Evolutionary conservation across 2,888 invertebrate species (phyloP).

Genomic region (Oligia strigilis): DNA sequence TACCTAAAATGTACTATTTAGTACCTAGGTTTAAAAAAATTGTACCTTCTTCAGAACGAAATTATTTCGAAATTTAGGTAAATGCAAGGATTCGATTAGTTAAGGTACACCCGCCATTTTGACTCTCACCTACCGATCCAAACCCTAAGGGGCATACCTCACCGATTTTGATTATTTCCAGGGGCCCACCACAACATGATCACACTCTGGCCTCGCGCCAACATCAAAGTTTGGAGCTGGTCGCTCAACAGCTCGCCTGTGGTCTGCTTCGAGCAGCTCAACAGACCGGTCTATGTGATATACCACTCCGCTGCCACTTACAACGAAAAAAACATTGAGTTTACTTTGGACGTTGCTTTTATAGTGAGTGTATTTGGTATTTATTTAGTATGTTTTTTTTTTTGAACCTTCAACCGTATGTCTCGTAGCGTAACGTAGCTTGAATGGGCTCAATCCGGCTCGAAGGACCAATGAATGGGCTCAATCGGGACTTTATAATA

Average conservation of each 20-base stretch:
- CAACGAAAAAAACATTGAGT: slow-evolving; percentile 55
- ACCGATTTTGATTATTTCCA: slow-evolving; percentile 54
- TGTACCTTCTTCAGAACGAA: too few relatives aligned
- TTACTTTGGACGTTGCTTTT: slow-evolving; percentile 71
- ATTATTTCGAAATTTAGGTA: too few relatives aligned
- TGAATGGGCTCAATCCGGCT: too few relatives aligned
- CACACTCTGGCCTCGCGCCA: slow-evolving; percentile 74
- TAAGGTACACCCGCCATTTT: too few relatives aligned
- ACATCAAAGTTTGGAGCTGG: slow-evolving; percentile 74
- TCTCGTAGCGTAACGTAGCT: too few relatives aligned
- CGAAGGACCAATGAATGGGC: too few relatives aligned
- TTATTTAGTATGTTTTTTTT: neutral
- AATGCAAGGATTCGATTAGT: too few relatives aligned
- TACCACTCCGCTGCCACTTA: slow-evolving; percentile 77
- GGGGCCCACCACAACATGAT: slow-evolving; percentile 81
- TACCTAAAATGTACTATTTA: too few relatives aligned
- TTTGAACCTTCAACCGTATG: neutral
- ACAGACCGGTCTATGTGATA: slow-evolving; percentile 78
- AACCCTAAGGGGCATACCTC: neutral
- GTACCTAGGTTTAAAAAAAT: too few relatives aligned
- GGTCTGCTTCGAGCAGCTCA: slow-evolving; percentile 52
- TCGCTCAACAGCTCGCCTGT: slow-evolving; percentile 67
- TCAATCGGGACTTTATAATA: too few relatives aligned
- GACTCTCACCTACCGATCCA: neutral
- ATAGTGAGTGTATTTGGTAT: slow-evolving; percentile 67